phyloP scores from a whole-genome alignment of 1,140 invertebrate genomes.

The Sminthurinus signatus region DNA sequence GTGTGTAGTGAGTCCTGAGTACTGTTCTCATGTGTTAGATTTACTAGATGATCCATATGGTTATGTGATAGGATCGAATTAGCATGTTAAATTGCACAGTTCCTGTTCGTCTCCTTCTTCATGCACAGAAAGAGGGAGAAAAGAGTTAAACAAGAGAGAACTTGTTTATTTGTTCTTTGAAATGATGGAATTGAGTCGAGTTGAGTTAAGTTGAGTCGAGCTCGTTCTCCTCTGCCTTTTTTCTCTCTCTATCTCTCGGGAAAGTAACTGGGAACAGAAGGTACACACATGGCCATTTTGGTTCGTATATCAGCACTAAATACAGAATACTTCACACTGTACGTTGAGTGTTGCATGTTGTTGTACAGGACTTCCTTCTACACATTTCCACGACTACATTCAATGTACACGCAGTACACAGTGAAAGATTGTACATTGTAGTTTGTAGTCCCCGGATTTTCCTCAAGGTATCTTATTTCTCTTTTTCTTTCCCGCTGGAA shows the following conservation, averaged over 20 bases:
- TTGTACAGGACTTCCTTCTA: background rate
- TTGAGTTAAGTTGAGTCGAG: too few species aligned
- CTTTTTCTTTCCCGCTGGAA: too few species aligned
- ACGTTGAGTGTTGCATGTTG: too few species aligned
- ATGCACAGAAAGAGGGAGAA: too few species aligned
- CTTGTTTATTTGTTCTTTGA: slow-evolving; percentile 38
- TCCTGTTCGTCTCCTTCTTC: background rate
- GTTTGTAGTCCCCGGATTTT: too few species aligned
- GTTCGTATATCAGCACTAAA: background rate
- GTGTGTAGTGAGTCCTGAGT: background rate
- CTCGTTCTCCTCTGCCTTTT: slow-evolving; percentile 14
- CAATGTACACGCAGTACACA: too few species aligned
- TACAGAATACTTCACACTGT: background rate
- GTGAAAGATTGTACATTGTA: too few species aligned
- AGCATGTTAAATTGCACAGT: slow-evolving; percentile 15
- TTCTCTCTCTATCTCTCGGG: slow-evolving; percentile 2
- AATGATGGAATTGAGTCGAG: slow-evolving; percentile 29
- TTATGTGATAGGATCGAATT: slow-evolving; percentile 10
- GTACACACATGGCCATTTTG: slow-evolving; percentile 18
- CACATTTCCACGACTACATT: too few species aligned
- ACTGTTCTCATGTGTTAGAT: background rate
- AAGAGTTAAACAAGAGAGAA: slow-evolving; percentile 16
- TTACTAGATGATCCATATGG: slow-evolving; percentile 17
- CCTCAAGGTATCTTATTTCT: too few species aligned
- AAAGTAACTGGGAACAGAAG: slow-evolving; percentile 20